A percentile compares a stretch with the other conserved stretches of the same genome.
These are phyloP conservation scores for Aphrocallistes beatrix DNA, from an alignment of 37 sponge, comb jelly and placozoan species.

Conservation along the genomic window DNA sequence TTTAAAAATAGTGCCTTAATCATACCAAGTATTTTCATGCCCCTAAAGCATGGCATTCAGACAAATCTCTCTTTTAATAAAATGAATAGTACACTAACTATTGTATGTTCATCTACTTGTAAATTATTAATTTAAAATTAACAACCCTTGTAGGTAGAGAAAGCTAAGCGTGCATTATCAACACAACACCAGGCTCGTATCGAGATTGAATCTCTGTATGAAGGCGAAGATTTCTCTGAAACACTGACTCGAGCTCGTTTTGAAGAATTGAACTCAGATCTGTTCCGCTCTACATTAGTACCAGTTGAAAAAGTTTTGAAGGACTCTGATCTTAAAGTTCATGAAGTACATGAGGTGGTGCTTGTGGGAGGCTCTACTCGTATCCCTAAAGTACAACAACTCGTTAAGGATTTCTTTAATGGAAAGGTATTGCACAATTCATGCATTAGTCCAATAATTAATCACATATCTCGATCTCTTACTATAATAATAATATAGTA, in stretches of 20 bases:
- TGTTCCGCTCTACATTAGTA: conserved; percentile 86
- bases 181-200: conserved; percentile 84
- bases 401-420: conserved; percentile 92
- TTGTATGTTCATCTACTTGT: too few relatives aligned
- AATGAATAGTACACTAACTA: too few relatives aligned
- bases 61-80: too few relatives aligned
- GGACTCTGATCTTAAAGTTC: conserved; percentile 73
- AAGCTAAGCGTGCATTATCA: conserved; percentile 92
- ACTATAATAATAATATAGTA: too few relatives aligned
- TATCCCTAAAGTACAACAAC: conserved; percentile 94
- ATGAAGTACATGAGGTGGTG: conserved; percentile 88
- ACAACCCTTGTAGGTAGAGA: conserved; percentile 91
- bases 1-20: too few relatives aligned
- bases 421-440: conserved; percentile 72
- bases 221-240: conserved; percentile 98
- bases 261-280: conserved; percentile 96
- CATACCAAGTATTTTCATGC: too few relatives aligned
- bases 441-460: too few relatives aligned
- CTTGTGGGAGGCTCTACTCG: conserved; percentile 97
- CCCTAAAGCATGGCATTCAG: too few relatives aligned
- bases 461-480: too few relatives aligned
- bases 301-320: conserved; percentile 88
- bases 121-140: too few relatives aligned
- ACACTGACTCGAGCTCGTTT: conserved; percentile 95
- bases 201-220: conserved; percentile 91